These are phyloP conservation scores for Arrhopalites spinosus DNA, from an alignment of 2,888 invertebrate species.

Conservation along the genomic window DNA sequence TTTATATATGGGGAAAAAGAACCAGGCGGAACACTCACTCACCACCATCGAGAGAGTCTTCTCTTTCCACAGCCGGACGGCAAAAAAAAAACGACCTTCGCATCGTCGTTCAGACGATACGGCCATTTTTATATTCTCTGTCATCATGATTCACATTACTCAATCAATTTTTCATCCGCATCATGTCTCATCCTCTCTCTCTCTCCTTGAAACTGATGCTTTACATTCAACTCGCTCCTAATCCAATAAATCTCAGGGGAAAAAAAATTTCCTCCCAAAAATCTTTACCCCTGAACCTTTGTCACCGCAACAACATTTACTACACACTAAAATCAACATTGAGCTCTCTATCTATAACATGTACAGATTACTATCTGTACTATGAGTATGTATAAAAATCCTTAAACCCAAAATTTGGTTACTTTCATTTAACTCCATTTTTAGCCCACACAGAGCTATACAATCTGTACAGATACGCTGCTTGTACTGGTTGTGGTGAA, in stretches of 20 bases:
- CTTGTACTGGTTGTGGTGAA: too few species aligned
- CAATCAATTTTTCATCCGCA: conserved; percentile 44
- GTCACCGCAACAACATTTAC: not conserved
- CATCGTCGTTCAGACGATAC: not conserved
- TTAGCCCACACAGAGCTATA: too few species aligned
- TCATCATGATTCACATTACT: conserved; percentile 42
- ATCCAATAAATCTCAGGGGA: conserved; percentile 31
- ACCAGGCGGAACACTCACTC: not conserved
- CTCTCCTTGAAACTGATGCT: conserved; percentile 6
- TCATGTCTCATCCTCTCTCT: conserved; percentile 30
- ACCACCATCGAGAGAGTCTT: too few species aligned
- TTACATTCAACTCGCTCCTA: conserved; percentile 29
- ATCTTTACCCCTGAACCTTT: not conserved
- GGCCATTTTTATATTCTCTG: conserved; percentile 34
- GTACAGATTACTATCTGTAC: too few species aligned
- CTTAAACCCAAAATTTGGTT: too few species aligned
- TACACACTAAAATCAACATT: not conserved
- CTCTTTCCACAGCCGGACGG: not conserved
- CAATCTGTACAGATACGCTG: too few species aligned
- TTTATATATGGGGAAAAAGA: not conserved
- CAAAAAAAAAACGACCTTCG: conserved; percentile 16
- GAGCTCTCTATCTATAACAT: not conserved
- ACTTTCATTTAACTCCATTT: too few species aligned
- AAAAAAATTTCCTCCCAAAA: conserved; percentile 8
- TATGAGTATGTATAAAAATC: too few species aligned